Conservation (phyloP, 2,797 vertebrate species). For the Pipistrellus kuhlii region DNA sequence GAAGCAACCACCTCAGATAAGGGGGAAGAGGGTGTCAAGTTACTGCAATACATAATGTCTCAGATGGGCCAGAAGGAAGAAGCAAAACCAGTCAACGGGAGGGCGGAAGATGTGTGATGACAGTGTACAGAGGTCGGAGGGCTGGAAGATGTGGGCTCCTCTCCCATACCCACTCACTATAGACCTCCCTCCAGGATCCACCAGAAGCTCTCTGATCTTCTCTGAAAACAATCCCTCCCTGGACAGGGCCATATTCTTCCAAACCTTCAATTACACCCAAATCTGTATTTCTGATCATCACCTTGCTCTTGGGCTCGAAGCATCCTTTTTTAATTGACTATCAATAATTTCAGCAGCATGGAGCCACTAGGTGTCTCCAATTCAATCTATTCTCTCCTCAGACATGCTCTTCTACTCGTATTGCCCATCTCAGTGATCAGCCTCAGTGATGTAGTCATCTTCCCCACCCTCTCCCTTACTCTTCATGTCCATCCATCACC, state of each 20-base stretch:
- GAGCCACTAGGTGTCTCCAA: not conserved
- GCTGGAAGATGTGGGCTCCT: not conserved
- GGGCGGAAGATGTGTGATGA: not conserved
- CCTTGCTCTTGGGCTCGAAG: not conserved
- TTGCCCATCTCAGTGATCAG: fast-evolving
- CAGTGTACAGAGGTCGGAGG: not conserved
- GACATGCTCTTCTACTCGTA: not conserved
- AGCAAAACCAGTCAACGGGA: not conserved
- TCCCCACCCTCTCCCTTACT: too few relatives aligned
- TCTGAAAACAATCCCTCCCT: not conserved
- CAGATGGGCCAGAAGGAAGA: not conserved
- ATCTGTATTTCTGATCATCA: not conserved
- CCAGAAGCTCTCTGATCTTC: not conserved
- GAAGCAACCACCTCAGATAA: not conserved
- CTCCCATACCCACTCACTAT: not conserved
- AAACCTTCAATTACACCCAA: conserved; percentile 12
- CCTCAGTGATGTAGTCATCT: fast-evolving
- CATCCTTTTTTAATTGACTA: conserved; percentile 5
- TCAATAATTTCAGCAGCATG: not conserved
- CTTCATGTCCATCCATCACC: not conserved
- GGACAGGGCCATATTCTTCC: not conserved
- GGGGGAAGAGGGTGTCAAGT: too few relatives aligned
- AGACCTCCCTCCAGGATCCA: not conserved
- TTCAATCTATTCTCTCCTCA: not conserved
- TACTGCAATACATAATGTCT: not conserved